Evolutionary conservation across 2,113 vertebrate genomes (phyloP).

Genomic region (Willisornis vidua): DNA sequence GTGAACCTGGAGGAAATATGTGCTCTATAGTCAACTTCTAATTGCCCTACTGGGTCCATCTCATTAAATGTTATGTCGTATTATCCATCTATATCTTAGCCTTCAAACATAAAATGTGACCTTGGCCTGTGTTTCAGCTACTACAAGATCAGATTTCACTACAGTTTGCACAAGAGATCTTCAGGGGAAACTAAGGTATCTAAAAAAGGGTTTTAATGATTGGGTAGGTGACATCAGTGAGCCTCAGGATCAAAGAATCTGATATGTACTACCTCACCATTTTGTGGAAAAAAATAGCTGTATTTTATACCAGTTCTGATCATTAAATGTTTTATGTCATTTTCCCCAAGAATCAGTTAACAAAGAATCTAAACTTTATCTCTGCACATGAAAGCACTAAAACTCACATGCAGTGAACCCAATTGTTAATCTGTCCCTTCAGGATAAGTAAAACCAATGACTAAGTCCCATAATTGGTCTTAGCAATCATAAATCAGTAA

Average conservation of each 20-base stretch:
- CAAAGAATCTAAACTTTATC: not conserved
- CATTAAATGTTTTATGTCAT: not conserved
- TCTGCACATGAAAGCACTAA: not conserved
- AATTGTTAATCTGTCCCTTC: not conserved
- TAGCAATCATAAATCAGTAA: not conserved
- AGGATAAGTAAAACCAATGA: not conserved
- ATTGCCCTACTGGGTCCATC: conserved; percentile 24
- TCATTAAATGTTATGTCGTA: conserved; percentile 35
- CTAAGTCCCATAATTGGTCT: not conserved
- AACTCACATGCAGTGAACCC: not conserved
- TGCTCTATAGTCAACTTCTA: conserved; percentile 15
- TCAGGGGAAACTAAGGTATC: not conserved
- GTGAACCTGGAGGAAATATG: conserved; percentile 5
- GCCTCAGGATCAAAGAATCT: not conserved
- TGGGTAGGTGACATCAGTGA: not conserved
- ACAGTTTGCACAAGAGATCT: not conserved
- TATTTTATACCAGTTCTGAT: not conserved
- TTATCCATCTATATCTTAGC: not conserved
- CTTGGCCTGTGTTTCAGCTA: conserved; percentile 17
- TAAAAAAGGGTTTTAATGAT: not conserved
- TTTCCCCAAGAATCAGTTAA: not conserved
- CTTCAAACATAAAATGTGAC: not conserved
- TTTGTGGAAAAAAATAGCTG: not conserved
- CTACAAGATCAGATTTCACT: conserved; percentile 7
- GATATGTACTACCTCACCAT: not conserved